Evolutionary conservation across 2,888 invertebrate species (phyloP).

Genomic region (Linhomoeus sp.): DNA sequence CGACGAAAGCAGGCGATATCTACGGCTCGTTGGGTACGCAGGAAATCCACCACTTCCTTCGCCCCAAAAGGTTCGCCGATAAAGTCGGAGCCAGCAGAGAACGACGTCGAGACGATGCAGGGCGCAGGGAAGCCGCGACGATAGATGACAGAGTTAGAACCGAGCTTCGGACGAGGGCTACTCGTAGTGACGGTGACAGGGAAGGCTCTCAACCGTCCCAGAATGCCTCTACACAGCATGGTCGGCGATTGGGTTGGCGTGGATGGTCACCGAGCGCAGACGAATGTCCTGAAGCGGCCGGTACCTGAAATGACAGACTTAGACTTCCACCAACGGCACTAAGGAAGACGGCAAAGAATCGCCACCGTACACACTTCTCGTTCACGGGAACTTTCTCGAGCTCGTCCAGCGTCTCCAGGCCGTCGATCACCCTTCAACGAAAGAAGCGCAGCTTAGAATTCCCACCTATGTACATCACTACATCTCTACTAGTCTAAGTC

Average conservation of each 20-base stretch:
- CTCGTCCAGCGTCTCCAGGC: constrained; percentile 81
- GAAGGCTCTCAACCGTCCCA: no score
- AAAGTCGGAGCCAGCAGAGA: no score
- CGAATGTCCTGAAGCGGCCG: constrained; percentile 63
- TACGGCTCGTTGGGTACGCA: constrained; percentile 53
- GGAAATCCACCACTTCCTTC: constrained; percentile 54
- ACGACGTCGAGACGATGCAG: background rate
- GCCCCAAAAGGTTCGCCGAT: constrained; percentile 47
- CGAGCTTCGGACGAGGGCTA: no score
- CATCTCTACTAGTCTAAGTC: no score
- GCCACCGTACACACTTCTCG: constrained; percentile 41
- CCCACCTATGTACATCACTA: no score
- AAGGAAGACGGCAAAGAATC: no score
- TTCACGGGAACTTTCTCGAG: constrained; percentile 83
- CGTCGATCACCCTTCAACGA: constrained; percentile 87
- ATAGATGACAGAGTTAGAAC: no score
- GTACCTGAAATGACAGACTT: no score
- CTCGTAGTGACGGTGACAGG: no score
- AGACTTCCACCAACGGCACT: no score
- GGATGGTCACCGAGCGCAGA: constrained; percentile 75
- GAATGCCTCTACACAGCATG: background rate
- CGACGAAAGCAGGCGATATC: constrained; percentile 56
- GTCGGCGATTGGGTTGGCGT: constrained; percentile 85
- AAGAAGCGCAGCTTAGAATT: no score
- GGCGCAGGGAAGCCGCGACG: background rate